Conservation (phyloP, 35 echinoderm and acorn worm species). For the Ophioderma brevispina region DNA sequence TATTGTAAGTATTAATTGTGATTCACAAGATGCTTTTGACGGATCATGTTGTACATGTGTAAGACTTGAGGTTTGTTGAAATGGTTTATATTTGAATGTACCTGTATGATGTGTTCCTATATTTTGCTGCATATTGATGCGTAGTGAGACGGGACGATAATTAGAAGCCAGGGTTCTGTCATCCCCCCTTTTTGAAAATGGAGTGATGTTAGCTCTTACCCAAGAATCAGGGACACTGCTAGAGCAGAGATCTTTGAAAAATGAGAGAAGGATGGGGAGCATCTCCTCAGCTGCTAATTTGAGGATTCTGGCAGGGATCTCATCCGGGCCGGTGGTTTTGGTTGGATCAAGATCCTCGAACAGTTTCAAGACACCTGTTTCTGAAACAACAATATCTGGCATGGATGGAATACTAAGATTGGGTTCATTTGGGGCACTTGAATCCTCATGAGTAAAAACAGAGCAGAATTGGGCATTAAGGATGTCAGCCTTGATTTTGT, state of each 20-base stretch:
- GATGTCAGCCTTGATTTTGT: constrained; percentile 13
- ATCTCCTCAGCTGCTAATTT: constrained; percentile 31
- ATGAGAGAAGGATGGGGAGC: neutral
- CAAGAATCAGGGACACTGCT: neutral
- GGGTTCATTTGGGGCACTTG: neutral
- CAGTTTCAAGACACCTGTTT: constrained; percentile 19
- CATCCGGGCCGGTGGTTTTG: constrained; percentile 36
- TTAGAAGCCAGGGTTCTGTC: neutral
- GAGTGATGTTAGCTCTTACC: neutral
- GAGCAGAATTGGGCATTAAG: constrained; percentile 18
- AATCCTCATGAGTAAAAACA: constrained; percentile 7
- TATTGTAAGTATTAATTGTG: constrained; percentile 17
- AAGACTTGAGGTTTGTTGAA: constrained; percentile 4
- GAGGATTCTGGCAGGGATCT: constrained; percentile 11
- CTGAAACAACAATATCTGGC: constrained; percentile 1
- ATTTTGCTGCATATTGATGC: neutral
- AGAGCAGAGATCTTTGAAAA: constrained; percentile 1
- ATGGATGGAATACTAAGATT: constrained; percentile 1
- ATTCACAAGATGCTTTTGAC: constrained; percentile 23
- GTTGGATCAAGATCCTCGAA: neutral
- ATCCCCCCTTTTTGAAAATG: constrained; percentile 1
- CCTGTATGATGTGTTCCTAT: constrained; percentile 13
- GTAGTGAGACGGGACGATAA: constrained; percentile 32
- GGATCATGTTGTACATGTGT: constrained; percentile 34
- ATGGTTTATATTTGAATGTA: constrained; percentile 29